Percentiles rank a stretch among this genome's conserved stretches.
These are phyloP conservation scores for Homarus americanus DNA, from an alignment of 1,140 invertebrate species.

Conservation along the genomic window DNA sequence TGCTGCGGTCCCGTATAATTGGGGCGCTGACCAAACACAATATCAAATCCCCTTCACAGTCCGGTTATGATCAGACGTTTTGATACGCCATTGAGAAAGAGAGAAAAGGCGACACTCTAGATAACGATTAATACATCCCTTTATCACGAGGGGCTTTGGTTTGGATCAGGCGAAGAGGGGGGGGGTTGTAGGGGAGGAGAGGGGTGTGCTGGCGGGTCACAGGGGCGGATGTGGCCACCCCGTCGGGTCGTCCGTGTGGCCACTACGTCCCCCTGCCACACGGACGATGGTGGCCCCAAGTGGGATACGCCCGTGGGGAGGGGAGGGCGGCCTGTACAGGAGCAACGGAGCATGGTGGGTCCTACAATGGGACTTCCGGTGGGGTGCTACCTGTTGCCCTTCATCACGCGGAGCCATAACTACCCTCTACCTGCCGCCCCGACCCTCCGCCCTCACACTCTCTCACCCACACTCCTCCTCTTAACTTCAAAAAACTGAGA, in stretches of 20 bases:
- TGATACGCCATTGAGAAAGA: conserved; percentile 53
- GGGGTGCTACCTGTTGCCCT: conserved; percentile 67
- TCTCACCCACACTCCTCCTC: conserved; percentile 10
- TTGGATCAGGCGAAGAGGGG: not conserved
- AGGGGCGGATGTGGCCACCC: not conserved
- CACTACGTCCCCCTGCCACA: conserved; percentile 4
- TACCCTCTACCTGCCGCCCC: conserved; percentile 11
- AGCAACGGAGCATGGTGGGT: conserved; percentile 79
- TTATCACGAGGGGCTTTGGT: conserved; percentile 35
- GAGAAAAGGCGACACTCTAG: conserved; percentile 62
- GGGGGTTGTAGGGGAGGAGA: not conserved
- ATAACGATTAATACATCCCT: conserved; percentile 64
- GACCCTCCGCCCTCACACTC: not conserved
- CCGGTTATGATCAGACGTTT: conserved; percentile 55
- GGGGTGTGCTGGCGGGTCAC: not conserved
- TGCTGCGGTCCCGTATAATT: not conserved
- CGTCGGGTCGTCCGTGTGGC: not conserved
- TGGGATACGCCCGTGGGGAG: conserved; percentile 81
- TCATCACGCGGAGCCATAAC: conserved; percentile 44
- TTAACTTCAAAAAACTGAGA: too few relatives aligned
- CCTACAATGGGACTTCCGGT: conserved; percentile 66
- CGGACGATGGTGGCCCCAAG: conserved; percentile 79
- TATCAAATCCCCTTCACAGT: conserved; percentile 41
- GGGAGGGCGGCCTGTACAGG: conserved; percentile 79
- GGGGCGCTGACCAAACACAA: conserved; percentile 60